Evolutionary conservation across 2,888 invertebrate genomes (phyloP), one percentile per base, ranked within the genome.

Genomic region (Paralinhomoeus sp.): DNA sequence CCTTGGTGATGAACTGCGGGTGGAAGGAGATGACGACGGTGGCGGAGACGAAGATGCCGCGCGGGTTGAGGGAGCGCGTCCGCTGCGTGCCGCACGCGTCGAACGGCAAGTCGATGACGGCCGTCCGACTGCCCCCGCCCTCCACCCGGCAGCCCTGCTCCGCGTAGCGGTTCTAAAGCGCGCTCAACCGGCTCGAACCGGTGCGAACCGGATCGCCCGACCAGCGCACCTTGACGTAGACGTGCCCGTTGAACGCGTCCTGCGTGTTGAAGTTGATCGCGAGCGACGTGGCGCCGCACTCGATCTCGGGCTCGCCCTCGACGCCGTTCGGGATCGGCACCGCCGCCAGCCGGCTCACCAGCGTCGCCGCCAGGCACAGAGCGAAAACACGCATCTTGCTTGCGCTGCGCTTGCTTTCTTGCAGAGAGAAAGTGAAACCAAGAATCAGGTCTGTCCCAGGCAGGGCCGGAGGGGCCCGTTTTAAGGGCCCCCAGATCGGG

Each of bases 251-350:
- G 44, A 56, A 55, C 21, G 51, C 42, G 45, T 55, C 56, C 37
- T 54, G 50, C 20, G 61, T 61, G 52, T 61, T 61, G 53, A 60
- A 62, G 50, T 59, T 60, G 45, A 60, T 54, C 34, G 57, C 56
- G 43, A 59, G 56, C 9, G 57, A 56, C 15, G 51, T 55, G 40
- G 61, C 54, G 9, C 60, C 61, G 49, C 60, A 60, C 44, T 61
- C 59, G 43, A 60, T 57, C 49, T 61, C 59, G 9, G 60, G 61
- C 47, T 60, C 61, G 24, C 59, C 44, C 35, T 45, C 47, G 18
- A 47, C 36, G 3, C 46, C 46, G 46, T 46, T 46, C 33, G 44
- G 40, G 33, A 46, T 44, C 9, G 46, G 46, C 15, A n/a, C n/a
- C n/a, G n/a, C n/a, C n/a, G n/a, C n/a, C n/a, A n/a, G n/a, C n/a